Percentiles rank a stretch among this genome's conserved stretches.
These are phyloP conservation scores for Sigmodon hispidus DNA, from an alignment of 2,113 vertebrate genomes.

Conservation along the genomic window DNA sequence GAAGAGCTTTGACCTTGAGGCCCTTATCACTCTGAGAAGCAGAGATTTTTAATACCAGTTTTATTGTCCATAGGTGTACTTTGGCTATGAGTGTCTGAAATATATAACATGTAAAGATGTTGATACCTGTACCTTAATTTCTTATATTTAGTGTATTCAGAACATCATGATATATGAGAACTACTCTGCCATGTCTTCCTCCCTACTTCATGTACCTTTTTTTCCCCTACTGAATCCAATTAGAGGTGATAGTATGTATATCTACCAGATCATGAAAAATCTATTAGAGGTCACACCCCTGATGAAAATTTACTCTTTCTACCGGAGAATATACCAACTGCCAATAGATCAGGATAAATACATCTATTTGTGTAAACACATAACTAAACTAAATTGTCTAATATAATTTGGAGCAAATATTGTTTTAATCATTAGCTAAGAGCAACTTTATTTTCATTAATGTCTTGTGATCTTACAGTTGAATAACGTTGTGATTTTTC, in stretches of 20 bases:
- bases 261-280: background rate
- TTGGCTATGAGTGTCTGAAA: slow-evolving; percentile 33
- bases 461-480: background rate
- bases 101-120: slow-evolving; percentile 24
- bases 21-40: too few relatives aligned
- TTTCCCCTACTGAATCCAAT: background rate
- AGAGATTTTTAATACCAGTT: too few relatives aligned
- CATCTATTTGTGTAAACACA: background rate
- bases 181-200: background rate
- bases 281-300: background rate
- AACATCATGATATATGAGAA: background rate
- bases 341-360: background rate
- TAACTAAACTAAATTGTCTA: background rate
- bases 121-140: background rate
- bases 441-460: background rate
- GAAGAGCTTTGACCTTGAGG: too few relatives aligned
- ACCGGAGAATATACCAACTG: background rate
- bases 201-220: background rate
- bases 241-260: background rate
- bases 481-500: background rate
- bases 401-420: background rate
- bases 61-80: slow-evolving; percentile 7
- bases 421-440: background rate
- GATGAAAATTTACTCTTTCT: background rate
- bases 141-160: slow-evolving; percentile 14